Evolutionary conservation across 2,113 vertebrate genomes (phyloP).

Genomic region (Neomonachus schauinslandi): DNA sequence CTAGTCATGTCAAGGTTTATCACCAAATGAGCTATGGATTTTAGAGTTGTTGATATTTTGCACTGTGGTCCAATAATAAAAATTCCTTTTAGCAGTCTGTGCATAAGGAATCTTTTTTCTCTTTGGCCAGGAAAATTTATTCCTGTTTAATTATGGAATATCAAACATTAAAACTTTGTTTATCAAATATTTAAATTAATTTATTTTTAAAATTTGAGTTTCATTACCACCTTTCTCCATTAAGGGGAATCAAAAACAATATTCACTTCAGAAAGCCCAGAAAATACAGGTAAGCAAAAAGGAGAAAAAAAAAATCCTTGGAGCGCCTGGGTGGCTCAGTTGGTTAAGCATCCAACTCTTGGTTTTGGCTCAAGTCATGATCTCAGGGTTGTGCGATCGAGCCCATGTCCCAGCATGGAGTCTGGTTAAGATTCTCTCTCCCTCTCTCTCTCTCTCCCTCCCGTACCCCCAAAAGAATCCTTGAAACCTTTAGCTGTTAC

Average conservation of each 20-base stretch:
- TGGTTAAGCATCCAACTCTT: background rate
- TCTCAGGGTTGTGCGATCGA: background rate
- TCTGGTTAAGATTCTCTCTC: background rate
- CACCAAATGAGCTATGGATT: constrained; percentile 22
- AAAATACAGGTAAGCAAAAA: background rate
- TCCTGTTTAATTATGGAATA: constrained; percentile 48
- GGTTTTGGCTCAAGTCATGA: background rate
- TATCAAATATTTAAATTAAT: constrained; percentile 23
- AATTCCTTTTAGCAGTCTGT: constrained; percentile 4
- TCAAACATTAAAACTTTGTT: background rate
- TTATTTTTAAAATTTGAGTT: constrained; percentile 44
- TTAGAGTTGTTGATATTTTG: constrained; percentile 38
- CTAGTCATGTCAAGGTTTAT: constrained; percentile 5
- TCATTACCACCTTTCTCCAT: background rate
- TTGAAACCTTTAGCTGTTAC: constrained; percentile 18
- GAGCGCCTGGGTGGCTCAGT: background rate
- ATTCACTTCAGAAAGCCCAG: constrained; percentile 20
- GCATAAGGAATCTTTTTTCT: background rate
- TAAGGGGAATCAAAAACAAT: constrained; percentile 41
- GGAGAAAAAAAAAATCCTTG: background rate
- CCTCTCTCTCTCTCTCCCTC: background rate
- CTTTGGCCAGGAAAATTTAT: background rate
- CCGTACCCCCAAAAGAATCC: background rate
- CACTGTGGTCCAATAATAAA: constrained; percentile 27
- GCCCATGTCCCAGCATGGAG: background rate